Conservation (phyloP, 2,113 vertebrate genomes). For the Megaptera novaeangliae region DNA sequence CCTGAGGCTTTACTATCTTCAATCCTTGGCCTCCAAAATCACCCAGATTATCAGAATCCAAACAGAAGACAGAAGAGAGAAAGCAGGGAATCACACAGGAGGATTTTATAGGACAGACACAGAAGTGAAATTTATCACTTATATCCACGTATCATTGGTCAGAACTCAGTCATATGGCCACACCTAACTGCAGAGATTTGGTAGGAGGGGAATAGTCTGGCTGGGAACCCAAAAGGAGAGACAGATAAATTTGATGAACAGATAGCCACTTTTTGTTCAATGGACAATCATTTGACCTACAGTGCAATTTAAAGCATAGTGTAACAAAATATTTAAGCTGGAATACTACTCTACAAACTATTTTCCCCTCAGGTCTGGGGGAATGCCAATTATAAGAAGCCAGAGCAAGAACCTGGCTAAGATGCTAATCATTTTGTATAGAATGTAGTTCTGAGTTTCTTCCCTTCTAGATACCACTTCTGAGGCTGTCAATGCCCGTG, state of each 20-base stretch:
- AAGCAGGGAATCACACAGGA: neutral
- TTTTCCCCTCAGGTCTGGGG: neutral
- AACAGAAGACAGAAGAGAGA: neutral
- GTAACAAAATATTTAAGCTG: neutral
- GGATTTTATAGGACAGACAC: neutral
- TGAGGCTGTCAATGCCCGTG: neutral
- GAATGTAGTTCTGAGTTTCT: neutral
- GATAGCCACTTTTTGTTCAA: neutral
- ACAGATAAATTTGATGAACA: neutral
- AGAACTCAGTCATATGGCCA: neutral
- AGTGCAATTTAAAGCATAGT: neutral
- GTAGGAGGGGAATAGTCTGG: neutral
- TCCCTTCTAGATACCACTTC: neutral
- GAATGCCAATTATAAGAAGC: neutral
- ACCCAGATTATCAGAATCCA: neutral
- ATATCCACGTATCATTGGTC: neutral
- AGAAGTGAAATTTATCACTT: neutral
- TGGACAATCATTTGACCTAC: neutral
- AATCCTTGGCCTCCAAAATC: neutral
- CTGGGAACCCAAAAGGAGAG: neutral
- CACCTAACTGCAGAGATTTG: neutral
- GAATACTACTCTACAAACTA: neutral
- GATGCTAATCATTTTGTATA: neutral
- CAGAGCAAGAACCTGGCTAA: neutral
- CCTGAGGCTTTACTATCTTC: neutral